Evolutionary conservation across 2,888 invertebrate genomes (phyloP), one percentile per base, ranked within the genome.

Genomic region (Muscina levida): DNA sequence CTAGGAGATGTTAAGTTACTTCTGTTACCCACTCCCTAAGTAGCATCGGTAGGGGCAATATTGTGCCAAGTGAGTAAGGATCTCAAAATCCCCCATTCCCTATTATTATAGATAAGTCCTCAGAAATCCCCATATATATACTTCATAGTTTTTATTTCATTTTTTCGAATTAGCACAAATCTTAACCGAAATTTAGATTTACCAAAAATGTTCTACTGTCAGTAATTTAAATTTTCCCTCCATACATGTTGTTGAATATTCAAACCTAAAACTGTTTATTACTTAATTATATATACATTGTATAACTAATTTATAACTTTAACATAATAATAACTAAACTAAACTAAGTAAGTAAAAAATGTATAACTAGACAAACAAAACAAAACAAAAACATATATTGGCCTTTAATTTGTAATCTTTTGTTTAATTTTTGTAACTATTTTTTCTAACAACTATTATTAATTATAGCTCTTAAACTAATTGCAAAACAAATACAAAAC

Each of bases 331-430:
- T 15, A 51, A 37, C 10, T 22, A 31, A 51, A 71, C 66, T 67
- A 67, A 77, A 37, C 19, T 71, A 65, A 71, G 53, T 68, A n/a
- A 65, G 24, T 39, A 57, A 53, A 71, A 22, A 62, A 72, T 68
- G 17, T 17, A 31, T 66, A 71, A 46, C 22, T 19, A 42, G 75
- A 70, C 48, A 67, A 65, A 48, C 4, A 22, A 39, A 31, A 31
- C 39, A 2, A 26, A 65, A 37, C 46, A 67, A 37, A 26, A 72
- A 81, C 81, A 82, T 72, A 84, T 83, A 81, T 83, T 84, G 83
- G 82, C 82, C 84, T 82, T 65, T 83, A 72, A 75, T 77, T 70
- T 73, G n/a, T 31, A 31, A 5, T 8, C 31, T 31, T 71, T 37
- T 72, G 66, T 59, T 31, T 62, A 31, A 3, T 72, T 73, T 68